Base-by-base conservation (phyloP, 2,113 vertebrate genomes). In the Nyctereutes procyonoides region DNA sequence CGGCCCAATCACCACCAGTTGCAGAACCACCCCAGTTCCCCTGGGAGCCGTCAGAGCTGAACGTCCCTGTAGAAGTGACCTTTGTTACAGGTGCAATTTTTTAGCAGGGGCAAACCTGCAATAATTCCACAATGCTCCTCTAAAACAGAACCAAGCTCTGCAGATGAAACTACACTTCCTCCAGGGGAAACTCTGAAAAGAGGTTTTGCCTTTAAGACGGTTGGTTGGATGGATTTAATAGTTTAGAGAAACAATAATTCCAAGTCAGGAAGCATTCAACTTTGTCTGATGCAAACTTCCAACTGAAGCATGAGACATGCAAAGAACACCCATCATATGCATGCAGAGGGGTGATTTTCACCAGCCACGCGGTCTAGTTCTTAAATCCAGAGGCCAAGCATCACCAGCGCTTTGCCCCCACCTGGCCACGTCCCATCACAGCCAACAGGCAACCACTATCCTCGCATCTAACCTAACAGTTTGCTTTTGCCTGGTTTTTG, bases 331-430 rank as follows among this genome's bases (percentile, higher is more conserved):
- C 20, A 43, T 32, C 56, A 5, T 19, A 89, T 16, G 16, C 8
- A 35, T 2, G 32, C 14, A 86, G 30, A 38, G 26, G 12, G 24
- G n/a, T n/a, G 16, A 53, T 43, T 92, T 74, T 71, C 43, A 10
- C 7, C n/a, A 89, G 32, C 48, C 11, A 17, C 28, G 3, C 13
- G 43, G 43, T 43, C 53, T 80, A 26, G 38, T 43, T 83, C 26
- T n/a, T 24, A 65, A 26, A 32, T 7, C 0, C 60, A 85, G 30
- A 71, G 82, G 63, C 22, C 69, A 76, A 88, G 11, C 12, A n/a
- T 22, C 19, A 13, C 19, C 20, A 67, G 48, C 11, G n/a, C 35
- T 14, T 10, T 0, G 1, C 16, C 22, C 5, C 56, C 5, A 8
- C 67, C 16, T 24, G 62, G 35, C 62, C 28, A 92, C 13, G 74